Evolutionary conservation across 2,113 vertebrate genomes (phyloP), one percentile per base, ranked within the genome.

Genomic region (Amia ocellicauda): DNA sequence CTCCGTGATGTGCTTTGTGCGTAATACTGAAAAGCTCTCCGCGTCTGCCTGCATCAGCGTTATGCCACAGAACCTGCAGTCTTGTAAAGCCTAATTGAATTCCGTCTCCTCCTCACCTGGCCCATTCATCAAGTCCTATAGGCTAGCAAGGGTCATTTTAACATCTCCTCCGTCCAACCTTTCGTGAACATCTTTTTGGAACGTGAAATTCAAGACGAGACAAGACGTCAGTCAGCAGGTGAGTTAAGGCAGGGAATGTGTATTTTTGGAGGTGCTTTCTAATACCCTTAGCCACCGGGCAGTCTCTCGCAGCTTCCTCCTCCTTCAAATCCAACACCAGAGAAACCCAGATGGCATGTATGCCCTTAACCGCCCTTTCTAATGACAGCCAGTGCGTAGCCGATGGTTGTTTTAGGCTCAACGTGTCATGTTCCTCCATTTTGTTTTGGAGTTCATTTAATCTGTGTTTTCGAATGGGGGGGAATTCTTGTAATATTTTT

Each of bases 321-420:
- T 54, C 22, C 51, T 54, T 23, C 51, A 54, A 23, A 11, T 23
- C 51, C 22, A 54, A 23, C 51, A 54, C 51, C 51, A 54, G 5
- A 54, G 51, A n/a, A 54, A 7, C 51, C 51, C 51, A 54, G 3
- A 22, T 54, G 5, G 8, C n/a, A 4, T 23, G 22, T 23, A 54
- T 54, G 36, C 62, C 49, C 62, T 63, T 63, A 23, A 63, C 31
- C 10, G 62, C 51, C 19, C 31, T 63, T 51, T 63, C 62, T 28
- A 63, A 31, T 4, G 51, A 63, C 51, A 63, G 51, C 22, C 62
- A 55, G 62, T 20, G 13, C 26, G 62, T 27, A 55, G 22, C 62
- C 16, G 22, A 55, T 53, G 31, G 51, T 40, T 64, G 62, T 24
- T 64, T 64, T 16, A 55, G 22, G n/a, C 62, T 64, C 27, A 52